phyloP scores from a whole-genome alignment of 2,113 vertebrate genomes.

The Pachyramphus minor region DNA sequence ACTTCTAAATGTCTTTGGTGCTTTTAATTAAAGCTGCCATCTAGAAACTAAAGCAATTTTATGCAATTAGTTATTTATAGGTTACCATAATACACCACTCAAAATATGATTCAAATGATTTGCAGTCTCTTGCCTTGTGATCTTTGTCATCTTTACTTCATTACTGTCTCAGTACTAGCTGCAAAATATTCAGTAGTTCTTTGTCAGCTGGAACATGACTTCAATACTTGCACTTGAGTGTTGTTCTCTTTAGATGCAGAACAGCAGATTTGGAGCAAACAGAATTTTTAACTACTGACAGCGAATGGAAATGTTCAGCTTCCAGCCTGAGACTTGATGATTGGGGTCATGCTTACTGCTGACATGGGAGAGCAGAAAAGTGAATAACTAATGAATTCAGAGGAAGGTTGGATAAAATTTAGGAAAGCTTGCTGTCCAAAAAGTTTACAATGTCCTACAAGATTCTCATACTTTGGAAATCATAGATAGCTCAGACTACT shows the following conservation, averaged over 20 bases:
- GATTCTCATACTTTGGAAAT: background rate
- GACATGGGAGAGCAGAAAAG: background rate
- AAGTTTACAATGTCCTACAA: background rate
- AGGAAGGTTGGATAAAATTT: background rate
- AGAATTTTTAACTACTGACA: background rate
- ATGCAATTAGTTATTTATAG: slow-evolving; percentile 82
- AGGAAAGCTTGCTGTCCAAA: background rate
- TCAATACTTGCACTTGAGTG: background rate
- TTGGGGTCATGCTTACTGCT: background rate
- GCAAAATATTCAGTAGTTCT: slow-evolving; percentile 13
- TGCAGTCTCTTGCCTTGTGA: slow-evolving; percentile 69
- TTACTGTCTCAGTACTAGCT: background rate
- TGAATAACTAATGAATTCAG: background rate
- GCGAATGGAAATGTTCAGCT: background rate
- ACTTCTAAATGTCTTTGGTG: slow-evolving; percentile 76
- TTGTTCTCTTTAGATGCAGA: background rate
- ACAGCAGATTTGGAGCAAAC: background rate
- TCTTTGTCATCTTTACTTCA: slow-evolving; percentile 58
- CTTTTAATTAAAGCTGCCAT: slow-evolving; percentile 81
- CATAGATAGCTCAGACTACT: background rate
- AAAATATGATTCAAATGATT: slow-evolving; percentile 77
- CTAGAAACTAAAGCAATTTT: slow-evolving; percentile 78
- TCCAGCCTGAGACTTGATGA: background rate
- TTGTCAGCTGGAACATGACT: slow-evolving; percentile 16
- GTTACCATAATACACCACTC: slow-evolving; percentile 74